phyloP scores from a whole-genome alignment of 2,113 vertebrate genomes.

The Indicator indicator region DNA sequence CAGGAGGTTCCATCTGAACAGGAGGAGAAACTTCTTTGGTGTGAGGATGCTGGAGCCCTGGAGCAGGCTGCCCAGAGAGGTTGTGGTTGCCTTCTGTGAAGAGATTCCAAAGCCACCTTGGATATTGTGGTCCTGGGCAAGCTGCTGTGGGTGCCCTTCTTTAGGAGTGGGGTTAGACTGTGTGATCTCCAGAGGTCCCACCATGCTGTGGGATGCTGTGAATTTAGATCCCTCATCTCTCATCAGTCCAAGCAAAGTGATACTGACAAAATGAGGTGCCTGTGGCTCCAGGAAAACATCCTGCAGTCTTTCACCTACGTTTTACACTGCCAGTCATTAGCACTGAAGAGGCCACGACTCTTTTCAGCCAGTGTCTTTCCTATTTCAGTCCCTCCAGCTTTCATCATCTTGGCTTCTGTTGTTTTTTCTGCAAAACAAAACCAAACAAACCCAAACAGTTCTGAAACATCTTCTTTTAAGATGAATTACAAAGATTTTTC shows the following conservation, averaged over 20 bases:
- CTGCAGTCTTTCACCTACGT: constrained; percentile 77
- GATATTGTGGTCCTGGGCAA: too few species aligned
- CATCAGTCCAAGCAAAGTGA: not conserved
- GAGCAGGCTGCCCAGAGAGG: too few species aligned
- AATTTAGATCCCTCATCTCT: not conserved
- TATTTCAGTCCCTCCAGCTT: constrained; percentile 97
- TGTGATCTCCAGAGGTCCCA: too few species aligned
- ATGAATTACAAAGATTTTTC: too few species aligned
- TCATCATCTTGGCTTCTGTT: constrained; percentile 99
- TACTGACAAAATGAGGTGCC: fast-evolving
- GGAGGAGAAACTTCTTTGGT: too few species aligned
- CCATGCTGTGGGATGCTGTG: too few species aligned
- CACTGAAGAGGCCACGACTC: constrained; percentile 95
- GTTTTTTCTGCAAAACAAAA: constrained; percentile 87
- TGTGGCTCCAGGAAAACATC: fast-evolving
- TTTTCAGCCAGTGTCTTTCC: constrained; percentile 98
- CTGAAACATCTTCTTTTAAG: not conserved
- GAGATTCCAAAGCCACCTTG: too few species aligned
- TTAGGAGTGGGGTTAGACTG: too few species aligned
- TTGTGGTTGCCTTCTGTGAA: too few species aligned
- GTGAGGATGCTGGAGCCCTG: too few species aligned
- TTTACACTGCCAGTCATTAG: constrained; percentile 99
- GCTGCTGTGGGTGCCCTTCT: too few species aligned
- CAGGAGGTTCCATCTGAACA: too few species aligned
- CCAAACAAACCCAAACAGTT: not conserved